A percentile compares a stretch with the other conserved stretches of the same genome.
phyloP scores from a whole-genome alignment of 2,888 invertebrate genomes.

The Podabrus alpinus region DNA sequence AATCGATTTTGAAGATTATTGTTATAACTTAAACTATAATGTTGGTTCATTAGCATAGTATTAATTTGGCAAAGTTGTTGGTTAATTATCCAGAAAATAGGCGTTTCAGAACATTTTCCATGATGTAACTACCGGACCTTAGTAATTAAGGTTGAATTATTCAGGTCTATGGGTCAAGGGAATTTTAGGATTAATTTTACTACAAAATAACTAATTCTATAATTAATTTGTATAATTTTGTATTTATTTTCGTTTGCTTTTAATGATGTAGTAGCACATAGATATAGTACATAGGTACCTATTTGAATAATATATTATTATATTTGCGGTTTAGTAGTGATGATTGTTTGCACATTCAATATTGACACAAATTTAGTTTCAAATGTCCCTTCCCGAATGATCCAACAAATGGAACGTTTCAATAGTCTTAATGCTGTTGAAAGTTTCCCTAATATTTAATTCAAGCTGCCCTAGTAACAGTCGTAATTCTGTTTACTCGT shows the following conservation, averaged over 20 bases:
- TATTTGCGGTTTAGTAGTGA: neutral
- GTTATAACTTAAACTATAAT: neutral
- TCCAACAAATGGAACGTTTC: neutral
- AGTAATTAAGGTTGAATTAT: conserved; percentile 24
- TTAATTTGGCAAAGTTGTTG: neutral
- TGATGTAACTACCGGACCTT: conserved; percentile 18
- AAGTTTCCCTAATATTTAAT: neutral
- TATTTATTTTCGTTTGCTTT: neutral
- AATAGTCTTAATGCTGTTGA: neutral
- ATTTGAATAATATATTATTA: neutral
- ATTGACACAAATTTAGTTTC: neutral
- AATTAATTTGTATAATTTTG: neutral
- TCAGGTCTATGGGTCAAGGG: conserved; percentile 13
- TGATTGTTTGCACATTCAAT: neutral
- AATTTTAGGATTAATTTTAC: neutral
- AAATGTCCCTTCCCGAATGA: neutral
- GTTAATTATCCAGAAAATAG: conserved; percentile 19
- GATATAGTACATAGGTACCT: no score
- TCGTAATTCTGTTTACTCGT: neutral
- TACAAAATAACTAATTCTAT: neutral
- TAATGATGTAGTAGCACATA: no score
- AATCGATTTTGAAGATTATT: conserved; percentile 2
- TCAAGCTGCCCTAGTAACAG: neutral
- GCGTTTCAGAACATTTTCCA: conserved; percentile 16
- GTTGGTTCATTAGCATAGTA: neutral